Evolutionary conservation across 2,888 invertebrate species (phyloP).

Genomic region (Drosophila vallismaia): DNA sequence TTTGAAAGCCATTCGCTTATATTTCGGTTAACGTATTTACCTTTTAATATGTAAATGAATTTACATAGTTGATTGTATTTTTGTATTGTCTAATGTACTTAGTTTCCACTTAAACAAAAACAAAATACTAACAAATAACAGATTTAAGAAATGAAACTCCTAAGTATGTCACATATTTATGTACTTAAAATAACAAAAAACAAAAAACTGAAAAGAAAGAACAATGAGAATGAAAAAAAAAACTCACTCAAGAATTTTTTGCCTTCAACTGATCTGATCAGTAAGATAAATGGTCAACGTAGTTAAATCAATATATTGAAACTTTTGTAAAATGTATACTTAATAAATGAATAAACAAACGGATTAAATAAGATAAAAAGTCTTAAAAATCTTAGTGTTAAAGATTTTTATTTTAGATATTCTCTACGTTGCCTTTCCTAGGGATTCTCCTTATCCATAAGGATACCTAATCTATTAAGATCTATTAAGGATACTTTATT

Average conservation of each 20-base stretch:
- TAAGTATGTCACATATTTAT: conserved; percentile 41
- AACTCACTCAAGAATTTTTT: conserved; percentile 54
- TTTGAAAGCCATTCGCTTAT: conserved; percentile 41
- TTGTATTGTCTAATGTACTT: conserved; percentile 57
- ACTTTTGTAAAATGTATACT: conserved; percentile 59
- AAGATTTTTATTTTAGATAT: neutral
- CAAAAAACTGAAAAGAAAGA: conserved; percentile 8
- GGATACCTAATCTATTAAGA: too few relatives aligned
- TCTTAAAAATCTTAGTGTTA: too few relatives aligned
- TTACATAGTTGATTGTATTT: conserved; percentile 60
- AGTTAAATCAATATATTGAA: conserved; percentile 61
- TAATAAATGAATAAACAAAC: conserved; percentile 41
- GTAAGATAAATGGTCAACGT: conserved; percentile 45
- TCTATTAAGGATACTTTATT: too few relatives aligned
- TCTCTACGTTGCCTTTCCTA: too few relatives aligned
- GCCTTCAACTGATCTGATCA: conserved; percentile 74
- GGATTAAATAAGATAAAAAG: neutral
- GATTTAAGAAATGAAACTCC: conserved; percentile 8
- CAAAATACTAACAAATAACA: neutral
- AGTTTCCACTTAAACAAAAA: conserved; percentile 28
- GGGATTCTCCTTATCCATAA: too few relatives aligned
- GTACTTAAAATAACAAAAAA: conserved; percentile 33
- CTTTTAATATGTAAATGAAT: conserved; percentile 33
- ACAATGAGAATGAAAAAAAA: conserved; percentile 19
- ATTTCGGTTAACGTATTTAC: conserved; percentile 19